Evolutionary conservation across 2,113 vertebrate genomes (phyloP).

Genomic region (Saccopteryx bilineata): DNA sequence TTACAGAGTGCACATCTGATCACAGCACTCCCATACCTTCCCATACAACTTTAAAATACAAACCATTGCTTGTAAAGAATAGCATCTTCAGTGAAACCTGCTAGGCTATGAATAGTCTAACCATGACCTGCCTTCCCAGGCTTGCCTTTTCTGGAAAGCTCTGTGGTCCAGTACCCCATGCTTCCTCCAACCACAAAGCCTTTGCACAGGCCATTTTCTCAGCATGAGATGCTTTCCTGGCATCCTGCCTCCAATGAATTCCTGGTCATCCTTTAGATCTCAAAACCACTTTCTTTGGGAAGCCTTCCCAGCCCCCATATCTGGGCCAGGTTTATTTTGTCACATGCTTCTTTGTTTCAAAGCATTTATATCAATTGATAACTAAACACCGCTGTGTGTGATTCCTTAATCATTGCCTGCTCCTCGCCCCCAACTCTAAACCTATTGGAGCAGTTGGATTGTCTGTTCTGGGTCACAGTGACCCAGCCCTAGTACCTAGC

Average conservation of each 20-base stretch:
- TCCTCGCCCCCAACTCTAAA: background rate
- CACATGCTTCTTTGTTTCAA: background rate
- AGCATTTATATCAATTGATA: background rate
- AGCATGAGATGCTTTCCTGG: background rate
- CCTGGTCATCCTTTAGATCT: background rate
- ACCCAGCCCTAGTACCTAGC: background rate
- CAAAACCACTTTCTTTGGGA: background rate
- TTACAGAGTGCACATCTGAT: background rate
- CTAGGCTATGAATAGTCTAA: background rate
- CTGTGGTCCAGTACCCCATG: background rate
- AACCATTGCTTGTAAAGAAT: background rate
- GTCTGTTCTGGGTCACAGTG: background rate
- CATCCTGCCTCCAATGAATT: background rate
- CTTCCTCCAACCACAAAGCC: background rate
- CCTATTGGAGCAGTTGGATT: background rate
- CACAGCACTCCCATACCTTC: background rate
- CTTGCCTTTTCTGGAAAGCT: conserved; percentile 33
- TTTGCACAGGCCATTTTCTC: background rate
- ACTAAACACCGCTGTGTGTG: background rate
- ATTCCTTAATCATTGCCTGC: background rate
- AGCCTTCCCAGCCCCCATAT: background rate
- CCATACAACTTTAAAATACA: background rate
- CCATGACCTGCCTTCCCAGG: background rate
- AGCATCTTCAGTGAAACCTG: background rate
- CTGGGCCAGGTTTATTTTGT: background rate